A percentile compares a stretch with the other conserved stretches of the same genome.
phyloP scores from a whole-genome alignment of 2,797 vertebrate species.

The Chelon labrosus region DNA sequence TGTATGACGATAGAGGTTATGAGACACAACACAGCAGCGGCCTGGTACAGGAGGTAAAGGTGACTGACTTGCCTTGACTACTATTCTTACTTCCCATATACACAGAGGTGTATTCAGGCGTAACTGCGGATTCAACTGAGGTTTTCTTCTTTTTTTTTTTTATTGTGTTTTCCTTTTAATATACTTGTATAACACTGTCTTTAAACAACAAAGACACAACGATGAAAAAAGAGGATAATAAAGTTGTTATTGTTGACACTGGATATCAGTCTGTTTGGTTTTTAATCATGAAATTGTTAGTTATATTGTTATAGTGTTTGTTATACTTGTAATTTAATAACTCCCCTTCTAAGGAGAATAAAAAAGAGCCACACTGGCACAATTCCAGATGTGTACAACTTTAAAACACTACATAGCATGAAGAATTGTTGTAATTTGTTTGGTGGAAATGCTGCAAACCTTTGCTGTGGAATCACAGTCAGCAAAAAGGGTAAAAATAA shows the following conservation, averaged over 20 bases:
- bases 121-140: conserved; percentile 62
- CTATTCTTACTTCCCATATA: conserved; percentile 45
- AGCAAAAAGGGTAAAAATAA: too few species aligned
- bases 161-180: conserved; percentile 75
- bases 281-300: conserved; percentile 16
- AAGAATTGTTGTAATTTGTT: too few species aligned
- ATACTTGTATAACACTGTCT: conserved; percentile 79
- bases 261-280: conserved; percentile 42
- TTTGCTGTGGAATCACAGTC: too few species aligned
- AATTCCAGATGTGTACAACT: too few species aligned
- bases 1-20: conserved; percentile 26
- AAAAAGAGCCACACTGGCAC: too few species aligned
- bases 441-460: too few species aligned
- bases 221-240: conserved; percentile 76
- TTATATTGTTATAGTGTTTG: not conserved
- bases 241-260: conserved; percentile 80
- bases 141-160: conserved; percentile 44
- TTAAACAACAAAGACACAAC: conserved; percentile 71
- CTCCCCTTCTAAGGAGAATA: too few species aligned
- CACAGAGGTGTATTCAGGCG: conserved; percentile 67
- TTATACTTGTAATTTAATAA: too few species aligned
- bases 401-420: too few species aligned
- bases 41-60: conserved; percentile 52
- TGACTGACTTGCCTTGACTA: conserved; percentile 63
- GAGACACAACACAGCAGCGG: conserved; percentile 47